These are phyloP conservation scores for Danio albolineatus DNA, from an alignment of 2,797 vertebrate species.

Conservation along the genomic window DNA sequence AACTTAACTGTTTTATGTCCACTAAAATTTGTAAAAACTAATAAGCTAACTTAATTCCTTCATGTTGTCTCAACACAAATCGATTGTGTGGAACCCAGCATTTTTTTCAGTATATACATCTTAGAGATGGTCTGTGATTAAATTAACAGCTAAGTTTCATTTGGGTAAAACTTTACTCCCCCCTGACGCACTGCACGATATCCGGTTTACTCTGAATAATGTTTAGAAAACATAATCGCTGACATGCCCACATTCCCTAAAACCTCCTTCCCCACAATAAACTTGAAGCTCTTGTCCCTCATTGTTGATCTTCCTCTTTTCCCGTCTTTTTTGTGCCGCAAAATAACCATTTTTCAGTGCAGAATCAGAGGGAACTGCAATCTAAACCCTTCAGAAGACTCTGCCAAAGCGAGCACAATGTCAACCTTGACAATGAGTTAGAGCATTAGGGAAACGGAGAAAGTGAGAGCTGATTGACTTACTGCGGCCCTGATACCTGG, in stretches of 20 bases:
- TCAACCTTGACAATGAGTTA: conserved; percentile 21
- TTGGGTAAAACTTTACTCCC: background rate
- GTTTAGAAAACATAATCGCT: conserved; percentile 20
- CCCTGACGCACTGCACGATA: background rate
- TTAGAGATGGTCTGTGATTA: too few relatives aligned
- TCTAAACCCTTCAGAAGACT: conserved; percentile 39
- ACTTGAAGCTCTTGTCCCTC: background rate
- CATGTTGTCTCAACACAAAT: too few relatives aligned
- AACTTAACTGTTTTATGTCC: too few relatives aligned
- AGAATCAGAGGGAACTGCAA: conserved; percentile 45
- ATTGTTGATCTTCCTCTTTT: conserved; percentile 16
- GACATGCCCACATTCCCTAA: background rate
- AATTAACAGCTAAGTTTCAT: too few relatives aligned
- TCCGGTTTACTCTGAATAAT: background rate
- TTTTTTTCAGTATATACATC: too few relatives aligned
- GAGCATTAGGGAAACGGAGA: conserved; percentile 20
- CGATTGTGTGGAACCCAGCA: too few relatives aligned
- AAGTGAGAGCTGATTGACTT: conserved; percentile 30
- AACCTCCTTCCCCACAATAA: background rate
- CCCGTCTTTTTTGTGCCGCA: conserved; percentile 21
- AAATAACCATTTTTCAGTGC: conserved; percentile 48
- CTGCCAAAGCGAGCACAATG: conserved; percentile 50
- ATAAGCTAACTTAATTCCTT: too few relatives aligned
- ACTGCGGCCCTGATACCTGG: conserved; percentile 39
- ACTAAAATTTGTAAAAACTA: too few relatives aligned